A percentile compares a stretch with the other conserved stretches of the same genome.
Evolutionary conservation across 2,797 vertebrate species (phyloP).

Genomic region (Chelon labrosus): DNA sequence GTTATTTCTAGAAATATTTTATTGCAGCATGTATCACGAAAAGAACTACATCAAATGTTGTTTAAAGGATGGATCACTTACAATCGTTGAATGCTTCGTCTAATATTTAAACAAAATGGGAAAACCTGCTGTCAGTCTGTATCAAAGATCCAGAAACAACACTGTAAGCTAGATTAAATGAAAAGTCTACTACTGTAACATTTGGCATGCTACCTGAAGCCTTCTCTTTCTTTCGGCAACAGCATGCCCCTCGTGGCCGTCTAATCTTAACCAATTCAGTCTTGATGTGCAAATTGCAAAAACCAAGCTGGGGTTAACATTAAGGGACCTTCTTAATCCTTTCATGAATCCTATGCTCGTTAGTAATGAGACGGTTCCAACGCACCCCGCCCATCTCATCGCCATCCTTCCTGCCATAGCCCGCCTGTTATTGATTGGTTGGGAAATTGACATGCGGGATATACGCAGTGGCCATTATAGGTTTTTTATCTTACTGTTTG

Average conservation of each 20-base stretch:
- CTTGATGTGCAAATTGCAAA: slow-evolving; percentile 70
- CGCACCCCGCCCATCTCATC: slow-evolving; percentile 68
- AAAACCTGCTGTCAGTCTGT: background rate
- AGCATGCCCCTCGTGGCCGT: slow-evolving; percentile 39
- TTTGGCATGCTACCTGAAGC: slow-evolving; percentile 5
- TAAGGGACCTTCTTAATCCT: slow-evolving; percentile 78
- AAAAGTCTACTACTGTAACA: slow-evolving; percentile 7
- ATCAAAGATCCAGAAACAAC: background rate
- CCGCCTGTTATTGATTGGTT: slow-evolving; percentile 82
- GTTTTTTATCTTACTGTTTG: slow-evolving; percentile 84
- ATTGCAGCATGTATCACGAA: background rate
- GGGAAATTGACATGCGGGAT: slow-evolving; percentile 83
- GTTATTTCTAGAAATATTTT: background rate
- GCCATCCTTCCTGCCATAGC: slow-evolving; percentile 66
- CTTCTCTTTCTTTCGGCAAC: slow-evolving; percentile 40
- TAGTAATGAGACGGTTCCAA: slow-evolving; percentile 81
- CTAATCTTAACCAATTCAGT: slow-evolving; percentile 69
- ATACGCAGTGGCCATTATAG: slow-evolving; percentile 78
- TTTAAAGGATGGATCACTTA: background rate
- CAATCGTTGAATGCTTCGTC: background rate
- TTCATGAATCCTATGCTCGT: slow-evolving; percentile 73
- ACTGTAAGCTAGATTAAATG: background rate
- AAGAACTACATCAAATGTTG: background rate
- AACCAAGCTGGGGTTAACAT: slow-evolving; percentile 72
- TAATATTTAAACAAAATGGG: background rate